Evolutionary conservation across 2,888 invertebrate genomes (phyloP), one percentile per base, ranked within the genome.

Genomic region (Napeogenes inachia): DNA sequence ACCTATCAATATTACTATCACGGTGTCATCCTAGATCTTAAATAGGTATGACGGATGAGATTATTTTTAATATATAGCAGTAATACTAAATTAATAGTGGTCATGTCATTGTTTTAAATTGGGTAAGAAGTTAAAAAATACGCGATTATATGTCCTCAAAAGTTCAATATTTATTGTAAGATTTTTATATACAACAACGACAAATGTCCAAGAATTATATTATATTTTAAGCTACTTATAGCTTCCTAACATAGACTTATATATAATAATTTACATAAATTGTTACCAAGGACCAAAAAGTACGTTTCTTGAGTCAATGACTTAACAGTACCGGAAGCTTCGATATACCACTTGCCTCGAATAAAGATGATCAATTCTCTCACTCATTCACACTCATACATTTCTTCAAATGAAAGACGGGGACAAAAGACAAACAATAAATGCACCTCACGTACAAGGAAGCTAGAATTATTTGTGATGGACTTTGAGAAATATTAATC

Each of bases 361-460:
- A 89, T 90, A 87, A 87, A 88, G 89, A 89, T 89, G 89, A 89
- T 88, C 88, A 87, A 82, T 42, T 12, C 82, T 65, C 63, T 57
- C 66, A 77, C 81, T 77, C 81, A 61, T 65, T 79, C 78, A 5
- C 70, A 71, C 76, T 30, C 63, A 68, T 63, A 61, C 60, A 60
- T 61, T 63, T 57, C 63, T 45, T 59, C 59, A 54, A 45, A 59
- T 38, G 70, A 53, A 63, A 62, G 78, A 82, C 64, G 74, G 76
- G 72, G 83, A 85, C 61, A 66, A 67, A 66, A 62, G 60, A 75
- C 68, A 66, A 69, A 70, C 76, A 79, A 80, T 82, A 81, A 80
- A 89, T 87, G 84, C 88, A 80, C 72, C 77, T 65, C 89, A 89
- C 89, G 89, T 86, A 85, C 85, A 71, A 87, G 89, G 89, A 90